Percentiles rank a stretch among this genome's conserved stretches.
These are phyloP conservation scores for Ecdyonurus torrentis DNA, from an alignment of 2,888 invertebrate genomes.

Conservation along the genomic window DNA sequence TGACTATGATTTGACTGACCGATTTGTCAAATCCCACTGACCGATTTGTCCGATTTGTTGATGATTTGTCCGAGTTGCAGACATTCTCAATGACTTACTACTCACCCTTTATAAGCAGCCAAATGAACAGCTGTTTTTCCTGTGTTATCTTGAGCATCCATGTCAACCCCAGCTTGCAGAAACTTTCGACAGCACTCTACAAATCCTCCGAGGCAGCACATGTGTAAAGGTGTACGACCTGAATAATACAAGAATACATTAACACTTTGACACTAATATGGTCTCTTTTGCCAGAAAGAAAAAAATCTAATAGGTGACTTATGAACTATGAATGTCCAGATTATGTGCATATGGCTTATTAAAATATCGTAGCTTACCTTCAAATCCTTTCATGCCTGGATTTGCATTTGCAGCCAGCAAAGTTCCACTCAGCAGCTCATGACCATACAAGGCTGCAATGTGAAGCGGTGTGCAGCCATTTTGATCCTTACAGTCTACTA, in stretches of 20 bases:
- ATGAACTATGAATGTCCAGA: too few species aligned
- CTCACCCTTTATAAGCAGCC: constrained; percentile 38
- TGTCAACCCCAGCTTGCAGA: constrained; percentile 33
- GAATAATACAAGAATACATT: constrained; percentile 18
- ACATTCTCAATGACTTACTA: too few species aligned
- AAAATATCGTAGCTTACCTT: constrained; percentile 16
- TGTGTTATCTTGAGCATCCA: constrained; percentile 36
- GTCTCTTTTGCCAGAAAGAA: too few species aligned
- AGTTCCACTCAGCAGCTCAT: constrained; percentile 35
- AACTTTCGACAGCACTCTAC: constrained; percentile 41
- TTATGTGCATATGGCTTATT: too few species aligned
- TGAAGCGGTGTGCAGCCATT: constrained; percentile 42
- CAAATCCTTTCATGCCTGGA: constrained; percentile 28
- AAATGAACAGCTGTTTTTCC: constrained; percentile 43
- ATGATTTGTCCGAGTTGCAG: too few species aligned
- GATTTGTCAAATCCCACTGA: too few species aligned
- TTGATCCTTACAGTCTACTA: constrained; percentile 37
- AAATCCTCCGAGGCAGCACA: constrained; percentile 42
- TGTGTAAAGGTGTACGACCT: constrained; percentile 41
- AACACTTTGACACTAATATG: neutral
- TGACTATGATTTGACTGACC: too few species aligned
- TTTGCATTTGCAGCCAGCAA: constrained; percentile 32
- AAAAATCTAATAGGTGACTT: too few species aligned
- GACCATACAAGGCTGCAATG: constrained; percentile 42
- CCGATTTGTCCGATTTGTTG: too few species aligned